Evolutionary conservation across 1,140 invertebrate species (phyloP), one percentile per base, ranked within the genome.

Genomic region (Pseudachorutes palmiensis): DNA sequence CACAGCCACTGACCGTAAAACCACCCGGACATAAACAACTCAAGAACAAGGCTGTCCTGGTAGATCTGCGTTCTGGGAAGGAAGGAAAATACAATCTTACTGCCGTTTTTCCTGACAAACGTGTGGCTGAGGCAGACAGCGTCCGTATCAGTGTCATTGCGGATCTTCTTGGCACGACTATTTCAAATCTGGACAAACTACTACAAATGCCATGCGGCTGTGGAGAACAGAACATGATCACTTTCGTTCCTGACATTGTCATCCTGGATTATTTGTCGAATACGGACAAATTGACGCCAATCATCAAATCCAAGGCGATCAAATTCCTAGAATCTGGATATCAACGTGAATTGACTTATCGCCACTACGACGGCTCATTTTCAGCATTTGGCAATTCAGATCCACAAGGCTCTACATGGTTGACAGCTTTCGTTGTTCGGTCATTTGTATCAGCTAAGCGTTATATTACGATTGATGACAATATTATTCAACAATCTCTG

Each of bases 151-250:
- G 86, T 22, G 84, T 83, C 26, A 86, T 90, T 70, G 87, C 61
- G 29, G 89, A 91, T 77, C 81, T 91, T 33, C 76, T 92, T 32
- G 89, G 88, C 9, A 83, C 87, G 16, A 84, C 86, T 59, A 83
- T 91, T 33, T 83, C 84, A 1, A 88, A 91, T 77, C 76, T 91
- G n/a, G 84, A 87, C 12, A 83, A 85, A 68, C 78, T 96, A 1
- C 84, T 97, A 19, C 81, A 80, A 73, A 84, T 94, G 81, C 92
- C 94, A 1, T 89, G 86, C 61, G 92, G 91, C 0, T 96, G 94
- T 79, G 92, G 93, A 12, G 93, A 97, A 81, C 93, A 97, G 77
- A 96, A 95, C 73, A 92, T 97, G 88, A 79, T 94, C 0, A 89
- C 91, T 74, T 90, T 95, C 76, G 89, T 95, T 26, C 91, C 92